Conservation (phyloP, 64 coral and sea anemone genomes). For the Dendronephthya gigantea region DNA sequence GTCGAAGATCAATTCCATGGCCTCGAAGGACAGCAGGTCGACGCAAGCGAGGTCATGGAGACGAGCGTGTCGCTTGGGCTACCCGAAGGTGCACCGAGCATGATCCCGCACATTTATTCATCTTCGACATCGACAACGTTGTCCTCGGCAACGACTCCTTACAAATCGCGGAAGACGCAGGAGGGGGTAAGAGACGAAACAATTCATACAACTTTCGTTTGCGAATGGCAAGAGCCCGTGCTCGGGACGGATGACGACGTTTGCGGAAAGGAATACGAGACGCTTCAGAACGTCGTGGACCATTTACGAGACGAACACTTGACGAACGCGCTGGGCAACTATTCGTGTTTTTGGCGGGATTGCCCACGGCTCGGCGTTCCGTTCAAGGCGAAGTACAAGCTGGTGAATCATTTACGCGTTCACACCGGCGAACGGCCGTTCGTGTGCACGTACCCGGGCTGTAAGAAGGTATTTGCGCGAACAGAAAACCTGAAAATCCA, state of each 20-base stretch:
- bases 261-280: not conserved
- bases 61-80: not conserved
- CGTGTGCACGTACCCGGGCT: not conserved
- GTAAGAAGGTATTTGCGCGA: conserved; percentile 1
- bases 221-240: not conserved
- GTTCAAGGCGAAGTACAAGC: conserved; percentile 13
- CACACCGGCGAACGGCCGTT: not conserved
- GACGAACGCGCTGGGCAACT: not conserved
- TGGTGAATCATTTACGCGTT: not conserved
- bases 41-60: not conserved
- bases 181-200: not conserved
- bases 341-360: conserved; percentile 11
- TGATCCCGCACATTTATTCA: conserved; percentile 6
- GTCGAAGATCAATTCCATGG: not conserved
- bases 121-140: not conserved
- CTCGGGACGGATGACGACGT: not conserved
- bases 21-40: not conserved
- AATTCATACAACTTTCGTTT: not conserved
- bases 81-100: not conserved
- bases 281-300: not conserved
- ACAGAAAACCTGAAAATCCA: conserved; percentile 7
- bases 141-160: not conserved
- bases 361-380: not conserved
- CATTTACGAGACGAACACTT: conserved; percentile 16
- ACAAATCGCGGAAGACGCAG: not conserved